A percentile compares a stretch with the other conserved stretches of the same genome.
These are phyloP conservation scores for Drosophila quadrilineata DNA, from an alignment of 1,140 invertebrate species.

Conservation along the genomic window DNA sequence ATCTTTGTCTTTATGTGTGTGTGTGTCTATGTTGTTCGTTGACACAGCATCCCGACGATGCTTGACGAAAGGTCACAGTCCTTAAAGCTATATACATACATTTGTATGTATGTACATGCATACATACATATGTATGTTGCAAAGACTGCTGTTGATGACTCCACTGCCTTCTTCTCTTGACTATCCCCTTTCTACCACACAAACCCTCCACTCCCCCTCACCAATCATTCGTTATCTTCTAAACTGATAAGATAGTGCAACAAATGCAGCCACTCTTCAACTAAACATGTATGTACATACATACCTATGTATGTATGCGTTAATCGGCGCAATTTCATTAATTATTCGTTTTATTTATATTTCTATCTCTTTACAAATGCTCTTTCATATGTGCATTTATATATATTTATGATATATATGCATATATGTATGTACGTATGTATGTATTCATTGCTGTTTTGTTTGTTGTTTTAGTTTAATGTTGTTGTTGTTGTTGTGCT, in stretches of 20 bases:
- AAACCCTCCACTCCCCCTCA: not conserved
- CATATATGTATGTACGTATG: too few species aligned
- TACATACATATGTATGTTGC: too few species aligned
- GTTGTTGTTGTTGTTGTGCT: constrained; percentile 13
- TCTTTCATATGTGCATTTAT: too few species aligned
- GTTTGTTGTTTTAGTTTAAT: constrained; percentile 41
- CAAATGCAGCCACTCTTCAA: constrained; percentile 9
- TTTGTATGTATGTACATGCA: too few species aligned
- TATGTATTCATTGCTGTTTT: constrained; percentile 2
- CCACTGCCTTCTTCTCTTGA: not conserved
- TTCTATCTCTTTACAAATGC: not conserved
- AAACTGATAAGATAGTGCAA: constrained; percentile 43
- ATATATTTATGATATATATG: constrained; percentile 7
- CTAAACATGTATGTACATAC: too few species aligned
- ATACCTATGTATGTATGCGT: too few species aligned
- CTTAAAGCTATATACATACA: too few species aligned
- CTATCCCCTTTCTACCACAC: not conserved
- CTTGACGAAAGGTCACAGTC: constrained; percentile 67
- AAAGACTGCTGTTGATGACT: too few species aligned
- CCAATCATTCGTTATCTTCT: too few species aligned
- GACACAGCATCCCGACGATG: constrained; percentile 24
- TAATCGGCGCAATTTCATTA: constrained; percentile 47
- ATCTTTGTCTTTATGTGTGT: not conserved
- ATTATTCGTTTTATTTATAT: constrained; percentile 17
- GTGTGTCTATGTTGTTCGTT: too few species aligned